Evolutionary conservation across 2,888 invertebrate species (phyloP).

Genomic region (Hetaerina titia): DNA sequence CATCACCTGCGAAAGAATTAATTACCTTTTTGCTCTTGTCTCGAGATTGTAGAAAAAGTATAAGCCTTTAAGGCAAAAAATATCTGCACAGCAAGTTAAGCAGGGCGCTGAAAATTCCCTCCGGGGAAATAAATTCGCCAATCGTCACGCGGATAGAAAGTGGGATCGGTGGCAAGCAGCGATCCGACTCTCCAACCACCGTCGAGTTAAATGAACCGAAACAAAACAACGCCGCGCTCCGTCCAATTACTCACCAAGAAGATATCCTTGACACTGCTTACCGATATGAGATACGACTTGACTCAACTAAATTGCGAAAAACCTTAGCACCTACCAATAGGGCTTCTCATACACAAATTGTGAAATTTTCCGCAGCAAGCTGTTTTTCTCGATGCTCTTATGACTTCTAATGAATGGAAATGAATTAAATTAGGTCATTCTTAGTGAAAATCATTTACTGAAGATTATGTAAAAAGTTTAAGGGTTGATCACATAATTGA

Average conservation of each 20-base stretch:
- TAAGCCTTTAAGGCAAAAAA: too few relatives aligned
- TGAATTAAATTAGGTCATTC: neutral
- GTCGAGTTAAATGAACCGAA: constrained; percentile 30
- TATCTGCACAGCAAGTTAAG: too few relatives aligned
- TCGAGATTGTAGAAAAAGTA: too few relatives aligned
- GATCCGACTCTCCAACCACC: neutral
- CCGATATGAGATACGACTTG: constrained; percentile 31
- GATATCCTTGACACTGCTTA: constrained; percentile 53
- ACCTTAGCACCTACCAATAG: constrained; percentile 3
- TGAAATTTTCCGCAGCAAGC: neutral
- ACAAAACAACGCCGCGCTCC: neutral
- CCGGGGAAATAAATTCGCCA: neutral
- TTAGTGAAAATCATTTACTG: neutral
- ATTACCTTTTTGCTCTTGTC: too few relatives aligned
- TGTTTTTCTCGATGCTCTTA: neutral
- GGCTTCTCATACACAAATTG: neutral
- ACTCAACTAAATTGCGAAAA: constrained; percentile 1
- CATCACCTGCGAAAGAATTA: too few relatives aligned
- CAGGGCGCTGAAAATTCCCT: neutral
- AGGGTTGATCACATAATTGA: too few relatives aligned
- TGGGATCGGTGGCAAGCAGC: neutral
- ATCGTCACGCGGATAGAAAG: neutral
- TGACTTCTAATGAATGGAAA: neutral
- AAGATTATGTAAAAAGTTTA: too few relatives aligned
- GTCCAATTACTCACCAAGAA: constrained; percentile 38